Conservation (phyloP, 2,888 invertebrate genomes). For the Leucoptera coffeella region DNA sequence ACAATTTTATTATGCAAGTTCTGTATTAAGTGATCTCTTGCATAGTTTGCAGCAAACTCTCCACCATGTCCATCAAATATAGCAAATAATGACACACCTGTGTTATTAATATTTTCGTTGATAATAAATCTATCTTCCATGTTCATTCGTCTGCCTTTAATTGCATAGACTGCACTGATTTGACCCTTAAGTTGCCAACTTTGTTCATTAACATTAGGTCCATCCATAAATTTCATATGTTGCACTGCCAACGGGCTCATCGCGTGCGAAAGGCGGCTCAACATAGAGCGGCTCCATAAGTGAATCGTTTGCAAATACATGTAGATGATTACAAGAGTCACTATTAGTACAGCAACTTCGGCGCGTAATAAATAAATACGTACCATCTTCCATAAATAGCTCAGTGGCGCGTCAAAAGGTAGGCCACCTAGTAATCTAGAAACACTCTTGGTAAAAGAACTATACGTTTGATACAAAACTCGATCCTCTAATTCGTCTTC, state of each 20-base stretch:
- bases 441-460: slow-evolving; percentile 79
- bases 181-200: slow-evolving; percentile 74
- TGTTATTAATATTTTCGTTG: slow-evolving; percentile 77
- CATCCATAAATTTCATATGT: slow-evolving; percentile 48
- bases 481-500: slow-evolving; percentile 90
- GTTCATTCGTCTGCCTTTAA: slow-evolving; percentile 81
- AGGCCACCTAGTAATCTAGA: slow-evolving; percentile 77
- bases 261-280: slow-evolving; percentile 65
- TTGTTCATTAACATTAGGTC: slow-evolving; percentile 48
- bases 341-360: slow-evolving; percentile 69
- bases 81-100: slow-evolving; percentile 83
- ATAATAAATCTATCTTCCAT: slow-evolving; percentile 95
- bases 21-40: slow-evolving; percentile 79
- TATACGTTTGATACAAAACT: slow-evolving; percentile 81
- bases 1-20: slow-evolving; percentile 71
- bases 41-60: slow-evolving; percentile 90
- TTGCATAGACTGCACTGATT: slow-evolving; percentile 79
- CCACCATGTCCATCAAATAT: slow-evolving; percentile 96
- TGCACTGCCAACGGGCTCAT: slow-evolving; percentile 59
- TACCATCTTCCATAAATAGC: slow-evolving; percentile 73
- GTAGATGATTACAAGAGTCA: slow-evolving; percentile 63
- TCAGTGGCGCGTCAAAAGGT: slow-evolving; percentile 67
- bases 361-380: slow-evolving; percentile 74
- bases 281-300: slow-evolving; percentile 70
- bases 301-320: slow-evolving; percentile 80